phyloP scores from a whole-genome alignment of 2,113 vertebrate species.

The Cisticola juncidis region DNA sequence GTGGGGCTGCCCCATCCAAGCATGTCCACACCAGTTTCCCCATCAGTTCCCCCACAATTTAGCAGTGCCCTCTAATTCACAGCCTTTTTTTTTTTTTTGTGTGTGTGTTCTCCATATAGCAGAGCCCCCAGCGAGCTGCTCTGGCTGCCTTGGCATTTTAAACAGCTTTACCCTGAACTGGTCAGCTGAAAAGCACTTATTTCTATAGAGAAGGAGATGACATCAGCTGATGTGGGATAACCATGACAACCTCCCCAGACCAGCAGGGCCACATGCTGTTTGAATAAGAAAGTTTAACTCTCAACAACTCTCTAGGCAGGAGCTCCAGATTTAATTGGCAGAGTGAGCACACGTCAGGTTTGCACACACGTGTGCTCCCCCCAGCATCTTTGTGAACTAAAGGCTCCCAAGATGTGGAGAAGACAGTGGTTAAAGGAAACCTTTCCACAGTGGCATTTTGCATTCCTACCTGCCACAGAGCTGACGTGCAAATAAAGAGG shows the following conservation, averaged over 20 bases:
- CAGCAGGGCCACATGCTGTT: constrained; percentile 42
- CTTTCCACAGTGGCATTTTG: not conserved
- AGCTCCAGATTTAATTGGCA: not conserved
- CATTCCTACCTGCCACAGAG: not conserved
- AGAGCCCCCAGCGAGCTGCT: not conserved
- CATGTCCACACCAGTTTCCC: constrained; percentile 37
- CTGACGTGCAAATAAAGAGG: not conserved
- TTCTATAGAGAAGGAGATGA: constrained; percentile 63
- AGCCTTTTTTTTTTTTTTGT: constrained; percentile 18
- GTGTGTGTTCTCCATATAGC: not conserved
- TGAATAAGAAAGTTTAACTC: constrained; percentile 52
- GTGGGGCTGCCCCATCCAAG: constrained; percentile 46
- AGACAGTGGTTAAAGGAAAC: not conserved
- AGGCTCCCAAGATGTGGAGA: not conserved
- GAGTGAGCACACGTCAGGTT: not conserved
- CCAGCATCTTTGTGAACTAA: not conserved
- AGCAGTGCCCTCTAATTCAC: constrained; percentile 46
- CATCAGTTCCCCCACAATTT: constrained; percentile 44
- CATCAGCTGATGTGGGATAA: constrained; percentile 68
- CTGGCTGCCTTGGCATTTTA: constrained; percentile 54
- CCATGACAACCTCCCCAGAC: constrained; percentile 65
- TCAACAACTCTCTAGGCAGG: constrained; percentile 19
- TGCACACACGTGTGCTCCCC: not conserved
- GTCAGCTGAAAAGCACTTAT: constrained; percentile 61
- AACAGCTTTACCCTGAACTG: constrained; percentile 57